Conservation (phyloP, 2,888 invertebrate species). For the Drosophila monieri region DNA sequence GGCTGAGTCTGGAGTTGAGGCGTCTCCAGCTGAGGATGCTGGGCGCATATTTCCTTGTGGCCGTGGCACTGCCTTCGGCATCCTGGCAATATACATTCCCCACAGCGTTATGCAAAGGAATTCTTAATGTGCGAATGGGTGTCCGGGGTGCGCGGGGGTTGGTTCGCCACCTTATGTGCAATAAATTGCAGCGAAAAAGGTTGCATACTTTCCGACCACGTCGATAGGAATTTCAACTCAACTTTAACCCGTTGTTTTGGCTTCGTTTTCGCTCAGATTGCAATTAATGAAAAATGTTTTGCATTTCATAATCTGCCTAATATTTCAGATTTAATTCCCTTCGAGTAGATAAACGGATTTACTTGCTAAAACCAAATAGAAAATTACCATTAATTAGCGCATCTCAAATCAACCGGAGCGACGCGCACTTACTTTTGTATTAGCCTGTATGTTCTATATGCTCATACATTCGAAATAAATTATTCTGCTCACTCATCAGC, state of each 20-base stretch:
- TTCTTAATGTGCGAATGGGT: slow-evolving; percentile 62
- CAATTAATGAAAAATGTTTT: slow-evolving; percentile 5
- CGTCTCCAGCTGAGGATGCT: slow-evolving; percentile 42
- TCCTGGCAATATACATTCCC: slow-evolving; percentile 70
- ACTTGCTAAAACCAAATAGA: slow-evolving; percentile 42
- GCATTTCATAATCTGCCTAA: neutral
- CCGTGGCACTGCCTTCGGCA: slow-evolving; percentile 26
- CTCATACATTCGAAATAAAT: slow-evolving; percentile 68
- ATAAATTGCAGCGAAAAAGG: slow-evolving; percentile 46
- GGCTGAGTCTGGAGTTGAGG: slow-evolving; percentile 28
- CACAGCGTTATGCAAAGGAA: slow-evolving; percentile 67
- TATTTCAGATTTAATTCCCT: neutral
- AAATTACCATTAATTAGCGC: slow-evolving; percentile 57
- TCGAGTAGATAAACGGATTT: slow-evolving; percentile 42
- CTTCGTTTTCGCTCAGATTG: neutral
- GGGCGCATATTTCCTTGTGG: slow-evolving; percentile 58
- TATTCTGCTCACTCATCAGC: slow-evolving; percentile 77
- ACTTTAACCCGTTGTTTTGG: slow-evolving; percentile 21
- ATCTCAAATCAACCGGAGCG: slow-evolving; percentile 19
- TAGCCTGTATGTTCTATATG: slow-evolving; percentile 19
- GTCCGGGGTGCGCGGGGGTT: neutral
- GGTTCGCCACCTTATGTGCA: slow-evolving; percentile 24
- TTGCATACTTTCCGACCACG: slow-evolving; percentile 40
- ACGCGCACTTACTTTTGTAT: slow-evolving; percentile 24
- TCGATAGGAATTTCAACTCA: slow-evolving; percentile 17